Conservation (phyloP, 2,113 vertebrate genomes). For the Ptilonorhynchus violaceus region DNA sequence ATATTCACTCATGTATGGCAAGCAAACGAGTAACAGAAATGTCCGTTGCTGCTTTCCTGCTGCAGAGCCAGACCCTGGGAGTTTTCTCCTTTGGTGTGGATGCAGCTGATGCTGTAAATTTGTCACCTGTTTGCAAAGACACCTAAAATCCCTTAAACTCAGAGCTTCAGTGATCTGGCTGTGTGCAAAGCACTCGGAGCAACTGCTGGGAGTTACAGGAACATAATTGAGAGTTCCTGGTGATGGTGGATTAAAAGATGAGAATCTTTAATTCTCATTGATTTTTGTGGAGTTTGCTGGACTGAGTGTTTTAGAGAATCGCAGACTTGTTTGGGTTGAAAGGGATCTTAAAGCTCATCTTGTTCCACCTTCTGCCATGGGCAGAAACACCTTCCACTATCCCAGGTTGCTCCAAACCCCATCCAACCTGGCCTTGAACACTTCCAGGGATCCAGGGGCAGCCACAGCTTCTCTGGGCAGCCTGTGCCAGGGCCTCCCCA, state of each 20-base stretch:
- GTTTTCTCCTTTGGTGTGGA: background rate
- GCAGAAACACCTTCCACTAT: rapidly evolving
- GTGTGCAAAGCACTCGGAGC: background rate
- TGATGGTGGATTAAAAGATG: background rate
- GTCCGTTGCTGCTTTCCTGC: background rate
- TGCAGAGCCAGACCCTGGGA: background rate
- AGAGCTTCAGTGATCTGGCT: background rate
- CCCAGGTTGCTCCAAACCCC: background rate
- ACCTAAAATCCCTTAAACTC: background rate
- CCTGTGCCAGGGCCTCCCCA: background rate
- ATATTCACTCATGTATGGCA: background rate
- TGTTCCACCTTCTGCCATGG: rapidly evolving
- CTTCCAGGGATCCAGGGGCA: background rate
- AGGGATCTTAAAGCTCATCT: rapidly evolving
- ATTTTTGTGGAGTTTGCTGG: background rate
- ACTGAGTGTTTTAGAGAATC: background rate
- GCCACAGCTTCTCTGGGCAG: background rate
- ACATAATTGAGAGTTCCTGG: background rate
- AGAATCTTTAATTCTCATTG: background rate
- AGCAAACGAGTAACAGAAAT: background rate
- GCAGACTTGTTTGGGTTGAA: background rate
- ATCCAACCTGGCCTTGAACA: background rate
- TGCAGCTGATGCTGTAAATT: background rate
- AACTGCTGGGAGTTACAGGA: background rate
- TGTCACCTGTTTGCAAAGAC: background rate